Percentiles rank a stretch among this genome's conserved stretches.
Evolutionary conservation across 1,140 invertebrate species (phyloP).

Genomic region (Matsumurasca onukii): DNA sequence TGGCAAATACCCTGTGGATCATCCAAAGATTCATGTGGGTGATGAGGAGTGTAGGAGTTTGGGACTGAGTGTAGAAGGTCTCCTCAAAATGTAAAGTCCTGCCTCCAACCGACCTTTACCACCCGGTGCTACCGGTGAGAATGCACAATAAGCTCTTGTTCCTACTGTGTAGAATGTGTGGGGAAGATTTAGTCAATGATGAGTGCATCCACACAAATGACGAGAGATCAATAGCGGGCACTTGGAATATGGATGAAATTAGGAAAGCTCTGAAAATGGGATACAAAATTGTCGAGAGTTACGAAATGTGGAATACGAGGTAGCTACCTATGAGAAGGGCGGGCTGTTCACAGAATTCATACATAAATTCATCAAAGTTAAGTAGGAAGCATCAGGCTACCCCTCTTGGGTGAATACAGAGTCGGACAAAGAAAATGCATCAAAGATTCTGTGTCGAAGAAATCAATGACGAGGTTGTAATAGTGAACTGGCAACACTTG

Average conservation of each 20-base stretch:
- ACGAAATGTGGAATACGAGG: constrained; percentile 48
- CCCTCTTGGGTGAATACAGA: too few species aligned
- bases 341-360: constrained; percentile 45
- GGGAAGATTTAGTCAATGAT: constrained; percentile 12
- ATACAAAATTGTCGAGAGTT: constrained; percentile 46
- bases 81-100: constrained; percentile 42
- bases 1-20: constrained; percentile 45
- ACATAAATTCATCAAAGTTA: constrained; percentile 46
- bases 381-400: too few species aligned
- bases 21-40: too few species aligned
- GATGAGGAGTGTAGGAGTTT: too few species aligned
- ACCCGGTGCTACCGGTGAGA: constrained; percentile 43
- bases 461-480: too few species aligned
- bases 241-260: constrained; percentile 48
- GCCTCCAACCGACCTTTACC: constrained; percentile 43
- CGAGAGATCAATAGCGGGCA: constrained; percentile 45
- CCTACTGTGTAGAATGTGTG: constrained; percentile 41
- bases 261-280: constrained; percentile 44
- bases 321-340: constrained; percentile 29
- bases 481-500: too few species aligned
- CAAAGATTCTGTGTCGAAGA: constrained; percentile 42
- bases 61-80: constrained; percentile 46
- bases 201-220: constrained; percentile 42
- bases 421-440: constrained; percentile 37
- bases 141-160: constrained; percentile 44